Conservation (phyloP, 2,113 vertebrate species). For the Tupaia tana region DNA sequence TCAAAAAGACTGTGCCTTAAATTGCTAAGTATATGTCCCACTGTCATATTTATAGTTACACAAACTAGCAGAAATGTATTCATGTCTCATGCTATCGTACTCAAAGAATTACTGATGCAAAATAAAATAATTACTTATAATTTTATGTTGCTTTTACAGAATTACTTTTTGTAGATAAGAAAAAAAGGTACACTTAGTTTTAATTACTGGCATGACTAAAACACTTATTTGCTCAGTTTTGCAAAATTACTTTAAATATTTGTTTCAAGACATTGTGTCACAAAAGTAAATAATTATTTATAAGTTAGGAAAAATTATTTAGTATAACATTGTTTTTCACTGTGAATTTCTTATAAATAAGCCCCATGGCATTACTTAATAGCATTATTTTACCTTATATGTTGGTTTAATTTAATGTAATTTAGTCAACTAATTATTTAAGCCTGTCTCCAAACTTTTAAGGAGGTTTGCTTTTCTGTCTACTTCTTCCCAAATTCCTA, state of each 20-base stretch:
- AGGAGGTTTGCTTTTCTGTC: neutral
- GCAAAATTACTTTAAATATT: conserved; percentile 51
- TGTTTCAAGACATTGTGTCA: conserved; percentile 26
- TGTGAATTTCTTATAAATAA: conserved; percentile 32
- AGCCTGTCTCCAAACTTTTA: neutral
- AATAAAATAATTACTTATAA: conserved; percentile 43
- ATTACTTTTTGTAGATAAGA: neutral
- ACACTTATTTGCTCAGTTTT: conserved; percentile 17
- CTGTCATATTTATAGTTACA: neutral
- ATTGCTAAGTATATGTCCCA: neutral
- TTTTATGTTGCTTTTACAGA: conserved; percentile 5
- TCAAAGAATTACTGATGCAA: conserved; percentile 17
- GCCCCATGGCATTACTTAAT: neutral
- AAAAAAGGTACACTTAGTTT: conserved; percentile 12
- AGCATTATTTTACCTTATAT: conserved; percentile 19
- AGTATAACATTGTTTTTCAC: neutral
- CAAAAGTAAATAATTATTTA: conserved; percentile 56
- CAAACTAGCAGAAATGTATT: neutral
- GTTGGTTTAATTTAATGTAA: conserved; percentile 35
- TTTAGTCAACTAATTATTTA: conserved; percentile 20
- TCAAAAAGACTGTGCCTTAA: neutral
- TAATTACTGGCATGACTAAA: conserved; percentile 51
- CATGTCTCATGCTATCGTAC: neutral
- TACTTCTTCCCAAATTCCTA: neutral
- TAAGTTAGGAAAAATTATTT: conserved; percentile 8